Conservation (phyloP, 2,888 invertebrate species). For the Leptinotarsa haldemani region DNA sequence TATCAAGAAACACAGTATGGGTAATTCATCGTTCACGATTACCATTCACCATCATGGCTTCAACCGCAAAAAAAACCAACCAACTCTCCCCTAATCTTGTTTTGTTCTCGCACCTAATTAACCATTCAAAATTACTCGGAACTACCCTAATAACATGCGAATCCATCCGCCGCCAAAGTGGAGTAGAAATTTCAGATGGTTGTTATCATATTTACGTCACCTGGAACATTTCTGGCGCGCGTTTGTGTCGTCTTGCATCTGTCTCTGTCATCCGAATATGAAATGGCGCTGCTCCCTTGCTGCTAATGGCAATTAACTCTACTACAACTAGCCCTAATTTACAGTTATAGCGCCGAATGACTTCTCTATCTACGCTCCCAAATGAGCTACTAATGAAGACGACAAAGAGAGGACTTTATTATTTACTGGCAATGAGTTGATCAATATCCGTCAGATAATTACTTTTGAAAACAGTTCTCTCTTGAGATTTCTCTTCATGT, state of each 20-base stretch:
- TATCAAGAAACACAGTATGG: too few relatives aligned
- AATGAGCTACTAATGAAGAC: slow-evolving; percentile 41
- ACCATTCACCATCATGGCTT: too few relatives aligned
- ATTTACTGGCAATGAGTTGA: slow-evolving; percentile 36
- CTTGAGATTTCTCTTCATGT: not conserved
- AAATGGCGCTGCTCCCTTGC: slow-evolving; percentile 30
- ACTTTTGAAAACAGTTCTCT: slow-evolving; percentile 34
- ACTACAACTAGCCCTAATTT: slow-evolving; percentile 53
- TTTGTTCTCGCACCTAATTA: not conserved
- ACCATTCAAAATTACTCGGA: not conserved
- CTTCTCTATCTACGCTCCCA: slow-evolving; percentile 44
- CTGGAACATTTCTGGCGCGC: slow-evolving; percentile 40
- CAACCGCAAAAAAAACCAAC: too few relatives aligned
- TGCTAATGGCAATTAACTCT: slow-evolving; percentile 52
- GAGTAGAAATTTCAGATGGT: slow-evolving; percentile 33
- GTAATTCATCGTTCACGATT: too few relatives aligned
- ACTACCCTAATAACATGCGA: slow-evolving; percentile 14
- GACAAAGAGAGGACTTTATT: slow-evolving; percentile 42
- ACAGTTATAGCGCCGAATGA: slow-evolving; percentile 47
- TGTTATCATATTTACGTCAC: slow-evolving; percentile 48
- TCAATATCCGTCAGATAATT: slow-evolving; percentile 36
- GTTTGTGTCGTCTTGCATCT: slow-evolving; percentile 38
- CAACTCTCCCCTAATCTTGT: too few relatives aligned
- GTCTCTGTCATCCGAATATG: slow-evolving; percentile 48
- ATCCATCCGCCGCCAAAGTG: slow-evolving; percentile 16